Evolutionary conservation across 2,888 invertebrate species (phyloP), one percentile per base, ranked within the genome.

Genomic region (Icerya purchasi): DNA sequence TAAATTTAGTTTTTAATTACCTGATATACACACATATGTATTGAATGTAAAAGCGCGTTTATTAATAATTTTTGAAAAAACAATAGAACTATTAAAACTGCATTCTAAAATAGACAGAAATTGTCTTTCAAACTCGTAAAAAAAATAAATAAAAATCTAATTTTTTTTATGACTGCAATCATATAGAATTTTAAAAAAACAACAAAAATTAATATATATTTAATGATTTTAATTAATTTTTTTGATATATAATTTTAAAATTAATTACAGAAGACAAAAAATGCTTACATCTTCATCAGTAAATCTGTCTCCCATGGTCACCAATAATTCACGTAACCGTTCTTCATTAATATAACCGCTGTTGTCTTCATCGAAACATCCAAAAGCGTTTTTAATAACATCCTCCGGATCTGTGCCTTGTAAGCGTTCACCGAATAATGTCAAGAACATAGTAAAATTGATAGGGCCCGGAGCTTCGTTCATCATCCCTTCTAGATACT

Each of bases 351-450:
- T 85, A 60, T 84, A 83, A 0, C 94, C 94, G 65, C 76, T 82
- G 70, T 94, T 94, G 67, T 94, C 94, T 72, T 97, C 97, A 71
- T 98, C 98, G 72, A 98, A 98, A 72, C 97, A 98, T 56, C 93
- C 94, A 72, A 98, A 98, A 19, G 98, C 98, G 75, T 98, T 98
- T 71, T 94, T 93, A 66, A 98, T 98, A 18, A 98, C 96, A 75
- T 96, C 94, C 71, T 96, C 96, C 1, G 98, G 98, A 73, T 98
- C 97, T 0, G 97, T 98, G 50, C 97, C 97, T 72, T 97, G 97
- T 59, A 98, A 78, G 60, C 94, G 84, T 72, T 98, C 98, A 10
- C 98, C 98, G 70, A 98, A 98, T 66, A 98, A 77, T 0, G 98
- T 98, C 57, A 98, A 76, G 73, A 98, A 98, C 97, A 98, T 98